Percentiles rank a stretch among this genome's conserved stretches.
phyloP scores from a whole-genome alignment of 2,888 invertebrate species.

The Parnassius apollo region DNA sequence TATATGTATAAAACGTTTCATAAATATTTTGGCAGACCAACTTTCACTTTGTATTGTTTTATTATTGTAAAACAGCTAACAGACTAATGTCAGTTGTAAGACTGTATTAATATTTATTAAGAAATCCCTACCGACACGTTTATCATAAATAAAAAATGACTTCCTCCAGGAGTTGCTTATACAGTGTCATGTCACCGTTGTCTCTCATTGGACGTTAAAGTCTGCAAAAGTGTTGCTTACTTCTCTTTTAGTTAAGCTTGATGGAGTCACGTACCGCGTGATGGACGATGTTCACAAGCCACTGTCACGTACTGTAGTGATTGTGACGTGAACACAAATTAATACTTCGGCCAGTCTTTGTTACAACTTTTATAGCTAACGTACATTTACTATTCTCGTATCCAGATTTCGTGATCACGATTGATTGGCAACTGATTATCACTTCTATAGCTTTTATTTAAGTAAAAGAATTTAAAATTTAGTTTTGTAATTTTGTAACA shows the following conservation, averaged over 20 bases:
- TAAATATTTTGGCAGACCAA: no score
- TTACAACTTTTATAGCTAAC: slow-evolving; percentile 8
- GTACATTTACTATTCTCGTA: neutral
- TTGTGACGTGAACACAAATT: slow-evolving; percentile 16
- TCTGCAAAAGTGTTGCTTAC: slow-evolving; percentile 13
- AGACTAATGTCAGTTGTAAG: no score
- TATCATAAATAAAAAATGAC: neutral
- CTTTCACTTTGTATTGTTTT: no score
- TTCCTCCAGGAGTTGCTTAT: slow-evolving; percentile 4
- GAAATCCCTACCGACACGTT: neutral
- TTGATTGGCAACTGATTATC: no score
- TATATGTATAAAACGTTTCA: no score
- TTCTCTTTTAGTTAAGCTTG: slow-evolving; percentile 8
- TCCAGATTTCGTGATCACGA: no score
- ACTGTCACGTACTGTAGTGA: slow-evolving; percentile 13
- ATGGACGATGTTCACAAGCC: slow-evolving; percentile 2
- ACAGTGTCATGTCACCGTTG: slow-evolving; percentile 1
- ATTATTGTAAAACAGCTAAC: no score
- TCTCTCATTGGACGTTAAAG: slow-evolving; percentile 1
- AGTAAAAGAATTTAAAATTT: no score
- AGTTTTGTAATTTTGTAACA: no score
- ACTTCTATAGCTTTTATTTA: no score
- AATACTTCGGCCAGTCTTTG: slow-evolving; percentile 8
- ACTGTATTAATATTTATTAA: no score
- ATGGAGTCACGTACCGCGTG: slow-evolving; percentile 18